These are phyloP conservation scores for Axis porcinus DNA, from an alignment of 2,113 vertebrate species.

Conservation along the genomic window DNA sequence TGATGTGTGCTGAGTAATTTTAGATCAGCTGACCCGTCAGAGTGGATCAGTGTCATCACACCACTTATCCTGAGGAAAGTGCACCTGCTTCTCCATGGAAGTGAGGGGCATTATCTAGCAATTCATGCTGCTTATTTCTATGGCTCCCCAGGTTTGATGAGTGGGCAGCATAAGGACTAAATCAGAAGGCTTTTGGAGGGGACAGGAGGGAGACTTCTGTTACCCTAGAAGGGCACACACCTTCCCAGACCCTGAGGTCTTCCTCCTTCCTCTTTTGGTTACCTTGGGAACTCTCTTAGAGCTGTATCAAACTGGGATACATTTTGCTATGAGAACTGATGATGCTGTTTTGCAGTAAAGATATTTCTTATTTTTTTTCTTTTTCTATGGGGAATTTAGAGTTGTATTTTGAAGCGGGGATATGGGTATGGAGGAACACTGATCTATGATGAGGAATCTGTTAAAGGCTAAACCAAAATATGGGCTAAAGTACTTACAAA, in stretches of 20 bases:
- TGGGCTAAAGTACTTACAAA: neutral
- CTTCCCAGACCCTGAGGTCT: neutral
- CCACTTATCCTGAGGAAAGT: slow-evolving; percentile 79
- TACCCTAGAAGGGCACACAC: neutral
- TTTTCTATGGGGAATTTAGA: neutral
- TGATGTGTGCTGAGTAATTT: slow-evolving; percentile 84
- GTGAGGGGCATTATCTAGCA: slow-evolving; percentile 84
- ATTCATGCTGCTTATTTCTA: slow-evolving; percentile 83
- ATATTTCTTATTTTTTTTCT: neutral
- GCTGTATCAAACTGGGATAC: neutral
- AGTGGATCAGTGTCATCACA: slow-evolving; percentile 81
- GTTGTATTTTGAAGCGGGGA: neutral
- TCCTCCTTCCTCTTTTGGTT: neutral
- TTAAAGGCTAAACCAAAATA: neutral
- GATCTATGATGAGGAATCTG: neutral
- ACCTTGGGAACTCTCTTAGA: neutral
- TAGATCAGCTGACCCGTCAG: slow-evolving; percentile 85
- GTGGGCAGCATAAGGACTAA: slow-evolving; percentile 66
- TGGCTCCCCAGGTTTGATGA: slow-evolving; percentile 72
- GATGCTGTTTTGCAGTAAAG: neutral
- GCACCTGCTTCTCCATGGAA: slow-evolving; percentile 84
- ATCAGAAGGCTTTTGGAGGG: neutral
- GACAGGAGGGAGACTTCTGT: neutral
- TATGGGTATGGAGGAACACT: neutral
- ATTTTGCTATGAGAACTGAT: neutral